These are phyloP conservation scores for Scopus umbretta DNA, from an alignment of 2,113 vertebrate genomes.

Conservation along the genomic window DNA sequence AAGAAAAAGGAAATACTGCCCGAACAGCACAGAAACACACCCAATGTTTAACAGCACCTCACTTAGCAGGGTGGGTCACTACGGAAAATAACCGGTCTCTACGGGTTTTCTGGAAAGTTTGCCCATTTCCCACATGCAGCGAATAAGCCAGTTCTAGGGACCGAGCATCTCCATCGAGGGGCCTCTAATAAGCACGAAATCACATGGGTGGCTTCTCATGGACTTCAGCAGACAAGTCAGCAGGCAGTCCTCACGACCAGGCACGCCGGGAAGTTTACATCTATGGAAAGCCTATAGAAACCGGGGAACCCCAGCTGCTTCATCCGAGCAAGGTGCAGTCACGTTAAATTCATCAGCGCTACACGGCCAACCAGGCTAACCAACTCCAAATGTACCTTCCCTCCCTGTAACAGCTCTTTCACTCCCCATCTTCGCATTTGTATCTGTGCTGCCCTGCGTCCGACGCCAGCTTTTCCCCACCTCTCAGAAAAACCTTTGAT, in stretches of 20 bases:
- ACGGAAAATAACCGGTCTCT: not conserved
- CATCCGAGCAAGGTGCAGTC: not conserved
- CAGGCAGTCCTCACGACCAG: not conserved
- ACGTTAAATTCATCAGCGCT: not conserved
- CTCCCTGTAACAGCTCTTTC: not conserved
- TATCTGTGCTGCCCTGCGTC: not conserved
- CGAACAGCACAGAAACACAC: not conserved
- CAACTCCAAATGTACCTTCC: not conserved
- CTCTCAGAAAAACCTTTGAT: not conserved
- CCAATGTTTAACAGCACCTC: not conserved
- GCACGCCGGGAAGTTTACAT: accelerated
- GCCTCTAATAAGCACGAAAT: not conserved
- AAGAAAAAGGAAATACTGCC: not conserved
- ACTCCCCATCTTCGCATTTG: not conserved
- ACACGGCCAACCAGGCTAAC: accelerated
- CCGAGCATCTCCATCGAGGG: not conserved
- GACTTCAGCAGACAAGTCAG: not conserved
- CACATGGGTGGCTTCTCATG: accelerated
- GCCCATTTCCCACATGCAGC: not conserved
- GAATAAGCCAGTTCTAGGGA: not conserved
- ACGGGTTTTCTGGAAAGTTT: not conserved
- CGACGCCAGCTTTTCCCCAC: not conserved
- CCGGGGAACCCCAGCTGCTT: not conserved
- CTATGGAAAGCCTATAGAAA: not conserved
- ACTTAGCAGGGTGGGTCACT: not conserved